A percentile compares a stretch with the other conserved stretches of the same genome.
Evolutionary conservation across 1,140 invertebrate species (phyloP).

Genomic region (Pseudomyrmex pallidus): DNA sequence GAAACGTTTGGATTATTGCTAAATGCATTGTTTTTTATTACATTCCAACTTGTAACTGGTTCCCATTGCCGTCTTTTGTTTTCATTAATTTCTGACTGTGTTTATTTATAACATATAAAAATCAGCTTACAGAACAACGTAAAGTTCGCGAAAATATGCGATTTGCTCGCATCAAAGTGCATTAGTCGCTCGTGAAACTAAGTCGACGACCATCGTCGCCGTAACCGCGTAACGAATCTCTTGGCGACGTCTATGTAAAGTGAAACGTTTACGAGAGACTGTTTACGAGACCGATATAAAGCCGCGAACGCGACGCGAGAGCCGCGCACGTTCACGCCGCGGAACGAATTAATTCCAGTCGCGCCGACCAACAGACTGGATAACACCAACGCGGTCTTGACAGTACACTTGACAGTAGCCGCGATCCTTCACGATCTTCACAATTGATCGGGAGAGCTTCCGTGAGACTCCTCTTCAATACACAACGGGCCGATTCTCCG

Average conservation of each 20-base stretch:
- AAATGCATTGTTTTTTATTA: too few relatives aligned
- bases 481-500: conserved; percentile 35
- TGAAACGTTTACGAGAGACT: conserved; percentile 53
- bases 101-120: not conserved
- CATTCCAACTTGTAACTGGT: too few relatives aligned
- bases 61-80: too few relatives aligned
- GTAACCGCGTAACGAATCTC: conserved; percentile 61
- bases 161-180: conserved; percentile 41
- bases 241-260: conserved; percentile 62
- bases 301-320: conserved; percentile 54
- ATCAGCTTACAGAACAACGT: conserved; percentile 3
- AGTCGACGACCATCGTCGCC: conserved; percentile 6
- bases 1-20: too few relatives aligned
- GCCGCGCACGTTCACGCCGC: conserved; percentile 55
- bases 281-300: conserved; percentile 72
- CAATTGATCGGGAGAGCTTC: conserved; percentile 65
- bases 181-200: conserved; percentile 55
- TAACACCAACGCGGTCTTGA: conserved; percentile 15
- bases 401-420: conserved; percentile 44
- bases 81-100: too few relatives aligned
- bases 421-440: conserved; percentile 71
- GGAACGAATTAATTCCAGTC: conserved; percentile 74
- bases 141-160: conserved; percentile 27
- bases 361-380: conserved; percentile 60
- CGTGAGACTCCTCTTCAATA: conserved; percentile 37